Evolutionary conservation across 2,797 vertebrate genomes (phyloP).

Genomic region (Hafferia zeledoni): DNA sequence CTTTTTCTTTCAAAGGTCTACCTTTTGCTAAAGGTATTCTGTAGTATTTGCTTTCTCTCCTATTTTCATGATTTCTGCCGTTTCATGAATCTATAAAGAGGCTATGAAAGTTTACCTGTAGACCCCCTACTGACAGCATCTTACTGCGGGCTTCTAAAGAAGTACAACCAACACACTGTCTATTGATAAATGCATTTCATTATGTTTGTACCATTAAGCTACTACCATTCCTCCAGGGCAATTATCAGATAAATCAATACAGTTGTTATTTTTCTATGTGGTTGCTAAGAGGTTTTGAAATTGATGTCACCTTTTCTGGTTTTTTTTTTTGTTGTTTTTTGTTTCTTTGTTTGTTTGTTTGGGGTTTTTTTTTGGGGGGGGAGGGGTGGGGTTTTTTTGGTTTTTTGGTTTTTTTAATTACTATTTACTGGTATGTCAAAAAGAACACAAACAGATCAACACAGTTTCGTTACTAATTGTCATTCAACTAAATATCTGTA

Average conservation of each 20-base stretch:
- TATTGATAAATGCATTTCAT: conserved; percentile 60
- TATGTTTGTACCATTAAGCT: conserved; percentile 10
- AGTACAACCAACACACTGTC: not conserved
- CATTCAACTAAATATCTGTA: conserved; percentile 43
- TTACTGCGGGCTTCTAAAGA: not conserved
- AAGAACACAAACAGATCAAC: conserved; percentile 46
- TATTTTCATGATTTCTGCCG: not conserved
- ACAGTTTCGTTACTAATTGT: conserved; percentile 4
- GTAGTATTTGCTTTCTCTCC: not conserved
- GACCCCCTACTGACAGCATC: not conserved
- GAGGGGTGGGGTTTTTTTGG: no score
- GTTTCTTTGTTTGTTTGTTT: not conserved
- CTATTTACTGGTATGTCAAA: conserved; percentile 11
- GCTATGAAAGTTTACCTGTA: conserved; percentile 9
- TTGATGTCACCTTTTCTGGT: not conserved
- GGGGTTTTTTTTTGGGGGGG: not conserved
- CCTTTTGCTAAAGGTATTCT: not conserved
- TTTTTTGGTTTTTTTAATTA: not conserved
- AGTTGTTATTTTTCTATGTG: conserved; percentile 48
- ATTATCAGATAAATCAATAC: conserved; percentile 61
- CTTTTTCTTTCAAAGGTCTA: not conserved
- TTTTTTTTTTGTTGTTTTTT: not conserved
- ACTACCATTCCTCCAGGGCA: conserved; percentile 38
- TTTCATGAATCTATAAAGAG: conserved; percentile 10
- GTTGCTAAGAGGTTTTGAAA: conserved; percentile 62